Conservation (phyloP, 2,113 vertebrate species). For the Upupa epops region DNA sequence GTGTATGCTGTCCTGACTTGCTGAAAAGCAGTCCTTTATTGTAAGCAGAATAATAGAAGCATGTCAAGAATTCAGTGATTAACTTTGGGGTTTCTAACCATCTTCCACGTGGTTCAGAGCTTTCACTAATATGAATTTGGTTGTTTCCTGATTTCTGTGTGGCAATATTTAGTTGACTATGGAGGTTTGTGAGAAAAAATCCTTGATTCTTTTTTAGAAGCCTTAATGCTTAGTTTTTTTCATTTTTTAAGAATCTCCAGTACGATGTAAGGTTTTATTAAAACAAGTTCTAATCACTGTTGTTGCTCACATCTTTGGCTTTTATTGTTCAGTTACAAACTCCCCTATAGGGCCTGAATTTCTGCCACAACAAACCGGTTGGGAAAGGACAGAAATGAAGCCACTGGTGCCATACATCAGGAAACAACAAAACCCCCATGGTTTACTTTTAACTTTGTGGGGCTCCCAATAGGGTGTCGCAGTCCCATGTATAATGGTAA, state of each 20-base stretch:
- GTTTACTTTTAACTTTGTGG: neutral
- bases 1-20: neutral
- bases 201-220: neutral
- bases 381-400: neutral
- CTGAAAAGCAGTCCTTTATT: neutral
- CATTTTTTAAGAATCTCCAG: neutral
- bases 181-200: neutral
- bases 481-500: neutral
- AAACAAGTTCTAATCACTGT: neutral
- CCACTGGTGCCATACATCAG: neutral
- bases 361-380: neutral
- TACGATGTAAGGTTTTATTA: neutral
- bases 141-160: neutral
- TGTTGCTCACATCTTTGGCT: neutral
- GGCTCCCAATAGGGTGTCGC: neutral
- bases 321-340: neutral
- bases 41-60: neutral
- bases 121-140: neutral
- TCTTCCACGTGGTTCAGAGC: neutral
- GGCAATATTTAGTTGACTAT: neutral
- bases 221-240: neutral
- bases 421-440: fast-evolving
- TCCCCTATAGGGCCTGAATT: neutral
- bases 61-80: neutral
- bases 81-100: neutral